Evolutionary conservation across 2,797 vertebrate genomes (phyloP).

Genomic region (Loriculus beryllinus): DNA sequence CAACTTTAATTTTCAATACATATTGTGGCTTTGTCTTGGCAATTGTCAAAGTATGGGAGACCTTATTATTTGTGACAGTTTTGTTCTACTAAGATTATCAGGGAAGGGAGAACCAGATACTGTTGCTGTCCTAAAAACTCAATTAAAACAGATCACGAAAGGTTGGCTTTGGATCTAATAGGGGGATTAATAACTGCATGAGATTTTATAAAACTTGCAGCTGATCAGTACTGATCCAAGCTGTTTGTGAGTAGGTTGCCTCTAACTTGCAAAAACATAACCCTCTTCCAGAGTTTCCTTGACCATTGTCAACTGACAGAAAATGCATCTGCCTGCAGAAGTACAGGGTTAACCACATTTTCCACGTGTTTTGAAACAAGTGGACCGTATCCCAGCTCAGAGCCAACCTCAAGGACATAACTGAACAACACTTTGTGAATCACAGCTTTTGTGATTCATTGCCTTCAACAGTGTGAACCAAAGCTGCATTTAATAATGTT

Average conservation of each 20-base stretch:
- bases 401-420: background rate
- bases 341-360: background rate
- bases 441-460: conserved; percentile 5
- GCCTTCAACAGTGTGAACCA: background rate
- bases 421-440: background rate
- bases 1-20: background rate
- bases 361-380: background rate
- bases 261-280: background rate
- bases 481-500: background rate
- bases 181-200: background rate
- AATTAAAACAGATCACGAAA: background rate
- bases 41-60: background rate
- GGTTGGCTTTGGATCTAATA: background rate
- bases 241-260: background rate
- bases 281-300: background rate
- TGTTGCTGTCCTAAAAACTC: background rate
- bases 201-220: background rate
- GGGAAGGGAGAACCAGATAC: background rate
- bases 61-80: background rate
- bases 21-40: background rate
- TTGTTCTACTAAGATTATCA: background rate
- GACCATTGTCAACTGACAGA: background rate
- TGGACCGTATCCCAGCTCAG: background rate
- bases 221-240: background rate
- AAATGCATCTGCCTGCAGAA: background rate